Percentiles rank a stretch among this genome's conserved stretches.
Evolutionary conservation across 2,888 invertebrate genomes (phyloP).

Genomic region (Salpingus planirostris): DNA sequence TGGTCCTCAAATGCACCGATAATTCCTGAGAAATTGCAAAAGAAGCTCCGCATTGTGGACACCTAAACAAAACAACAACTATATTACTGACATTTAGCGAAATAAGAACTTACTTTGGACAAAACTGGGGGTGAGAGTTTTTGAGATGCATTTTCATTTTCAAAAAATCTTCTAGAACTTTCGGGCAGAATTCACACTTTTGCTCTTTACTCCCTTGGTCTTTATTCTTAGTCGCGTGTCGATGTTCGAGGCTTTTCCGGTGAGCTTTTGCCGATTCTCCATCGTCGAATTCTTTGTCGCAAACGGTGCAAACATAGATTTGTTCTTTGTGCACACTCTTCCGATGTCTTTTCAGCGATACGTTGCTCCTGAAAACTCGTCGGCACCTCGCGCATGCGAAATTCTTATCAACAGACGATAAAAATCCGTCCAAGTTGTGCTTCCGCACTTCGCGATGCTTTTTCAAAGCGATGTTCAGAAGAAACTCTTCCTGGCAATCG

Average conservation of each 20-base stretch:
- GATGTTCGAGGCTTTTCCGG: constrained; percentile 56
- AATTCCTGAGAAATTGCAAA: constrained; percentile 69
- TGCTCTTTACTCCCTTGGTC: constrained; percentile 35
- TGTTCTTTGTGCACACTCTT: constrained; percentile 51
- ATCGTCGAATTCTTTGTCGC: constrained; percentile 54
- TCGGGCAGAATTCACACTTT: constrained; percentile 54
- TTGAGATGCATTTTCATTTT: constrained; percentile 56
- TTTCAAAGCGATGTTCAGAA: constrained; percentile 66
- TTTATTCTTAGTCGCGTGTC: constrained; percentile 36
- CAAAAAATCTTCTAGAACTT: constrained; percentile 46
- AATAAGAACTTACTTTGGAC: constrained; percentile 47
- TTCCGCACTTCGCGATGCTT: constrained; percentile 48
- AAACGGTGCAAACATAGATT: constrained; percentile 60
- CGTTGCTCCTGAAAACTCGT: constrained; percentile 50
- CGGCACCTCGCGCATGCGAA: constrained; percentile 55
- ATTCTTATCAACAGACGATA: constrained; percentile 45
- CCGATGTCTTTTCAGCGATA: constrained; percentile 60
- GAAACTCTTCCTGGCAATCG: constrained; percentile 59
- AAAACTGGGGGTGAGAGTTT: constrained; percentile 51
- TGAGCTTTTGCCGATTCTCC: constrained; percentile 56
- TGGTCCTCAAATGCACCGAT: constrained; percentile 58
- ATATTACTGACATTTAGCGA: background rate
- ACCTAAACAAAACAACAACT: constrained; percentile 41
- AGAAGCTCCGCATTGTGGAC: constrained; percentile 60
- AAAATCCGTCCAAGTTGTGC: too few relatives aligned